phyloP scores from a whole-genome alignment of 2,888 invertebrate species.

The Dolomedes plantarius region DNA sequence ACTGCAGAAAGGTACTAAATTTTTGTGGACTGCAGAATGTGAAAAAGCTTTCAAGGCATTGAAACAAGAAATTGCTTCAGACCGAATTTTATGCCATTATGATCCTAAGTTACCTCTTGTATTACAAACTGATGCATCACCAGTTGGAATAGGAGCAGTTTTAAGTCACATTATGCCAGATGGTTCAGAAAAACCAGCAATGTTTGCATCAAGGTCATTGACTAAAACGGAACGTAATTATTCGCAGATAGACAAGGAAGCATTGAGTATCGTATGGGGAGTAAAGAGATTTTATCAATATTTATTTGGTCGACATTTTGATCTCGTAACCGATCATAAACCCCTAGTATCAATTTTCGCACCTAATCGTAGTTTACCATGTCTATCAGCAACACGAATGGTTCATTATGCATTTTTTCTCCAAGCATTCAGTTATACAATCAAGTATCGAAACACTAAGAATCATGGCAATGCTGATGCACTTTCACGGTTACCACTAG shows the following conservation, averaged over 20 bases:
- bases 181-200: slow-evolving; percentile 76
- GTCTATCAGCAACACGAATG: slow-evolving; percentile 75
- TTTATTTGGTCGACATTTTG: slow-evolving; percentile 75
- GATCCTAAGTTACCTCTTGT: slow-evolving; percentile 73
- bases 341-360: slow-evolving; percentile 76
- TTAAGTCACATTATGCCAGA: slow-evolving; percentile 75
- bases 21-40: slow-evolving; percentile 43
- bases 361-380: slow-evolving; percentile 75
- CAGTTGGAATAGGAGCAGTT: slow-evolving; percentile 75
- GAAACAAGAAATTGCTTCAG: slow-evolving; percentile 39
- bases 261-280: slow-evolving; percentile 75
- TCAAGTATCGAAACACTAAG: slow-evolving; percentile 45
- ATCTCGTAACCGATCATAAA: slow-evolving; percentile 75
- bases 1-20: slow-evolving; percentile 43
- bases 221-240: slow-evolving; percentile 75
- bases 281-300: slow-evolving; percentile 75
- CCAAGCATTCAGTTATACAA: slow-evolving; percentile 49
- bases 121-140: slow-evolving; percentile 76
- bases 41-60: slow-evolving; percentile 45
- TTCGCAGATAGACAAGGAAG: slow-evolving; percentile 77
- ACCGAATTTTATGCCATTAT: slow-evolving; percentile 73
- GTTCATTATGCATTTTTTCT: slow-evolving; percentile 75
- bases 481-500: slow-evolving; percentile 45
- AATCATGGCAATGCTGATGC: slow-evolving; percentile 43
- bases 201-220: slow-evolving; percentile 76